These are phyloP conservation scores for Anguilla megastoma DNA, from an alignment of 2,797 vertebrate species.

Conservation along the genomic window DNA sequence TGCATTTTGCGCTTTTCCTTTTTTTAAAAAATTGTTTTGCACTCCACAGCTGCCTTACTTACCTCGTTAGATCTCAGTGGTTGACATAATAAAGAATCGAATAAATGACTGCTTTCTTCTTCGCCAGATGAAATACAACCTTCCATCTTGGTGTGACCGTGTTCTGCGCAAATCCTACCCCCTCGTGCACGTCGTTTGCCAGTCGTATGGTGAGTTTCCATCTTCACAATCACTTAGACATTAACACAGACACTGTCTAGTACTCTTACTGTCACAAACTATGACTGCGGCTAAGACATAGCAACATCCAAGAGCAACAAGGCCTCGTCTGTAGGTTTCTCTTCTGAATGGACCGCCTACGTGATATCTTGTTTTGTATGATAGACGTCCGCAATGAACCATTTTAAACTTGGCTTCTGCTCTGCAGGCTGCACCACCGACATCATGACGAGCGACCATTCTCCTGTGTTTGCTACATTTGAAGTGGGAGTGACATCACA, in stretches of 20 bases:
- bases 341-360: not conserved
- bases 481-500: constrained; percentile 96
- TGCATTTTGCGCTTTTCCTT: not conserved
- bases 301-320: too few species aligned
- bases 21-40: too few species aligned
- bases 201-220: constrained; percentile 88
- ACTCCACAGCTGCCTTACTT: not conserved
- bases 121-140: constrained; percentile 92
- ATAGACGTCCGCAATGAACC: not conserved
- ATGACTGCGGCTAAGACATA: not conserved
- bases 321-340: not conserved
- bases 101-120: constrained; percentile 28
- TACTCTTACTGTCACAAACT: not conserved
- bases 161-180: constrained; percentile 96
- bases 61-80: not conserved
- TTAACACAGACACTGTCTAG: not conserved
- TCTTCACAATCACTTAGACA: not conserved
- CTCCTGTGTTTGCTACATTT: constrained; percentile 94
- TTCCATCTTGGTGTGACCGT: constrained; percentile 98
- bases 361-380: not conserved
- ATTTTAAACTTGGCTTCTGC: not conserved
- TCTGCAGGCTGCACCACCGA: constrained; percentile 88
- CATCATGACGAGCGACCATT: constrained; percentile 96
- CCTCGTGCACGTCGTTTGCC: constrained; percentile 89
- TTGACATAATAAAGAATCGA: not conserved